Evolutionary conservation across 2,888 invertebrate species (phyloP).

Genomic region (Eupithecia dodoneata): DNA sequence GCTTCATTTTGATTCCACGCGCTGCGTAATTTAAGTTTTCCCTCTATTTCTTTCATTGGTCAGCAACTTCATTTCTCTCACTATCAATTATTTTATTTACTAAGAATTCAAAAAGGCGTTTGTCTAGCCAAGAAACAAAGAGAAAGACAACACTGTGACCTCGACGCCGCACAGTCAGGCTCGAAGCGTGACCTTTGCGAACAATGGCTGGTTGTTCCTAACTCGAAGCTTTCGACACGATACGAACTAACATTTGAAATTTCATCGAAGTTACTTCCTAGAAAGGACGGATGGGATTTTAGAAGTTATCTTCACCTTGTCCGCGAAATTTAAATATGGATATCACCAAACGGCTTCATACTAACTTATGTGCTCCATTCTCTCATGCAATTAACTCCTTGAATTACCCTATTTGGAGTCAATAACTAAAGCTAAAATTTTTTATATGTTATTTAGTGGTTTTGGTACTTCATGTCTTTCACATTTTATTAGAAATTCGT

Average conservation of each 20-base stretch:
- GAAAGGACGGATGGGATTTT: not conserved
- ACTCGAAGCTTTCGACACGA: constrained; percentile 66
- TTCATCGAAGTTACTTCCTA: constrained; percentile 10
- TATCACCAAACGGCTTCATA: not conserved
- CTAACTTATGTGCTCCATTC: not conserved
- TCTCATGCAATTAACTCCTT: not conserved
- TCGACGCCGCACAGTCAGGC: constrained; percentile 48
- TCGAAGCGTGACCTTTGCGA: constrained; percentile 64
- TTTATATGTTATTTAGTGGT: not conserved
- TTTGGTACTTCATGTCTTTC: not conserved
- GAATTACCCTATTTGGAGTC: not conserved
- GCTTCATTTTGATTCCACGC: not conserved
- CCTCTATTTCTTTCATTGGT: not conserved
- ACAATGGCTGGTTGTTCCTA: constrained; percentile 66
- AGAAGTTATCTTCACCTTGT: not conserved
- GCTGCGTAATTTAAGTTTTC: not conserved
- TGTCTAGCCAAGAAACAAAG: constrained; percentile 42
- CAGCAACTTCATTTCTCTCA: not conserved
- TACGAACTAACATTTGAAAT: constrained; percentile 28
- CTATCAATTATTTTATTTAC: not conserved
- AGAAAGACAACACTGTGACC: constrained; percentile 59
- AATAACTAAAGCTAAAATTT: too few species aligned
- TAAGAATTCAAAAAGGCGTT: not conserved
- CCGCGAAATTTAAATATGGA: not conserved
- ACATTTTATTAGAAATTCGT: not conserved